Base-by-base conservation (phyloP, 2,888 invertebrate genomes). In the Idaea straminata region DNA sequence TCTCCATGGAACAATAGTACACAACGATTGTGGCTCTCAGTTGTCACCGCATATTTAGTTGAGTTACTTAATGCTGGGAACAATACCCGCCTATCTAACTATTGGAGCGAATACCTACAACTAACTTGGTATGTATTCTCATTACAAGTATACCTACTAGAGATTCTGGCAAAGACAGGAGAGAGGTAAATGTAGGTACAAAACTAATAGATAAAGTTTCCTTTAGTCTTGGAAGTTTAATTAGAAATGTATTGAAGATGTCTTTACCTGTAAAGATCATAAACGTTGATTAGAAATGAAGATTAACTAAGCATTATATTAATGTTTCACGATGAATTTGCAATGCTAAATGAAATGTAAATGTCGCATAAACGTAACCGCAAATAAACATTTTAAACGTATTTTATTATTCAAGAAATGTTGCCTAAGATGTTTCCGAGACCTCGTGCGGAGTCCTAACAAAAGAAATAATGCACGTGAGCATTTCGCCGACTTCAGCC, bases 391-490 rank as follows among this genome's bases (percentile, higher is more conserved):
- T 36, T 7, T 36, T 7, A 36, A 36, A 25, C 10, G 5, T 10
- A 47, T 47, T 47, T 13, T 47, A 80, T 79, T 79, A 81, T 78
- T 83, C 68, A 77, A 82, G 83, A 79, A 82, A 79, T 80, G 81
- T 74, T 71, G 68, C 75, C 70, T 74, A 75, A 74, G 78, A 72
- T 73, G 72, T 78, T 78, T 73, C 75, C 77, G 72, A 72, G 72
- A 72, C 80, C 77, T 72, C 76, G 73, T 76, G 67, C 73, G 71
- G 72, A 70, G 68, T 69, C 72, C 66, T 77, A 79, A 88, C 85
- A 88, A 88, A 85, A 86, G 82, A 74, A 81, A 81, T 78, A 70
- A 82, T 80, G 80, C 86, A 84, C 85, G 83, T 83, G 83, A 81
- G 72, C 78, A 78, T 81, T 84, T 83, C 73, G 79, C 78, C 74